Percentiles rank a stretch among this genome's conserved stretches.
phyloP scores from a whole-genome alignment of 2,113 vertebrate species.

The Sturnira hondurensis region DNA sequence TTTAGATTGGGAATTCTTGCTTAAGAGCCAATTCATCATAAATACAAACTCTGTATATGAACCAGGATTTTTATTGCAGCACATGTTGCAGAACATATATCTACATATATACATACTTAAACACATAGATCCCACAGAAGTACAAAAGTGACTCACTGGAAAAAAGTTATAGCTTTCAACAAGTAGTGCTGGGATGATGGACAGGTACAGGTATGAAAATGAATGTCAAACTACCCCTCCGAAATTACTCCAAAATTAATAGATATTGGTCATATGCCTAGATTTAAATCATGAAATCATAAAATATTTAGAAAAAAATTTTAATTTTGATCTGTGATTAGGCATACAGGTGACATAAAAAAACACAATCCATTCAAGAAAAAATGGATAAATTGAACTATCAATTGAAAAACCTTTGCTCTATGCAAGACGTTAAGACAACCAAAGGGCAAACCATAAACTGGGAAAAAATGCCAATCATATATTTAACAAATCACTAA shows the following conservation, averaged over 20 bases:
- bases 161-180: background rate
- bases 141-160: background rate
- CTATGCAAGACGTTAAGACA: too few species aligned
- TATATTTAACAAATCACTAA: too few species aligned
- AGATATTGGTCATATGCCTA: too few species aligned
- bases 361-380: too few species aligned
- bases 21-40: background rate
- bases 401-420: too few species aligned
- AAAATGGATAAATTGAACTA: too few species aligned
- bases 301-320: too few species aligned
- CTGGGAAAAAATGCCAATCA: too few species aligned
- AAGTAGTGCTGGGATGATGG: background rate
- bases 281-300: too few species aligned
- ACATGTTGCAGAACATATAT: background rate
- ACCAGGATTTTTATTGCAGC: background rate
- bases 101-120: background rate
- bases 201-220: background rate
- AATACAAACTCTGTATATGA: background rate
- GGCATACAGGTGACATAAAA: too few species aligned
- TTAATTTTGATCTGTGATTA: too few species aligned
- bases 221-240: background rate
- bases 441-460: too few species aligned
- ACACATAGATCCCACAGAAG: background rate
- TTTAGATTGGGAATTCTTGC: background rate
- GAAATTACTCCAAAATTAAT: background rate